Conservation (phyloP, 92 coral and sea anemone genomes). For the Micromussa lordhowensis region DNA sequence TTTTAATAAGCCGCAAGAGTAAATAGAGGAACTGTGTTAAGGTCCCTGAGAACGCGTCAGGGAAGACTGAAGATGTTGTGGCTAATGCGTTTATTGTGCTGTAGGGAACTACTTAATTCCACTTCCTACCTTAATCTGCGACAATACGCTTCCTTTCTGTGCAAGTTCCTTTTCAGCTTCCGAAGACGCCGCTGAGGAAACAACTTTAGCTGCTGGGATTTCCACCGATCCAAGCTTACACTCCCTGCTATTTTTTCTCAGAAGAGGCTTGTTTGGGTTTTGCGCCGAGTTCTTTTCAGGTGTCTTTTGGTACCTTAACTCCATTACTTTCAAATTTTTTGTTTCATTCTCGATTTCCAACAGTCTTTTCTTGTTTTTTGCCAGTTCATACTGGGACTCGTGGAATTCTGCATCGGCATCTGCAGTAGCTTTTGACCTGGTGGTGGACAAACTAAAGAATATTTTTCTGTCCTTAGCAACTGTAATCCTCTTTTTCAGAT, state of each 20-base stretch:
- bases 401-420: constrained; percentile 93
- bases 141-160: constrained; percentile 76
- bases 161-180: constrained; percentile 55
- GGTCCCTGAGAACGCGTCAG: neutral
- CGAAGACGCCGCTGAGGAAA: constrained; percentile 28
- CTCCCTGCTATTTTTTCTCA: constrained; percentile 63
- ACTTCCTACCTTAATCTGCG: constrained; percentile 83
- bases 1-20: neutral
- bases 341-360: constrained; percentile 91
- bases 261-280: constrained; percentile 34
- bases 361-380: constrained; percentile 87
- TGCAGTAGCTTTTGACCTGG: constrained; percentile 76
- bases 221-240: constrained; percentile 45
- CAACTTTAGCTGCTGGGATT: constrained; percentile 17
- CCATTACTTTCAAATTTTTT: constrained; percentile 77
- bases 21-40: neutral
- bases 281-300: constrained; percentile 33
- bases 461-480: constrained; percentile 95
- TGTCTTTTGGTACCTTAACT: constrained; percentile 64
- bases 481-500: constrained; percentile 72
- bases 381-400: constrained; percentile 86
- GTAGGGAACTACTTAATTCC: neutral
- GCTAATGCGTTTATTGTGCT: neutral
- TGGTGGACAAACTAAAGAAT: constrained; percentile 76
- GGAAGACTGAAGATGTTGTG: neutral